phyloP scores from a whole-genome alignment of 2,888 invertebrate species.

The Isoperla grammatica region DNA sequence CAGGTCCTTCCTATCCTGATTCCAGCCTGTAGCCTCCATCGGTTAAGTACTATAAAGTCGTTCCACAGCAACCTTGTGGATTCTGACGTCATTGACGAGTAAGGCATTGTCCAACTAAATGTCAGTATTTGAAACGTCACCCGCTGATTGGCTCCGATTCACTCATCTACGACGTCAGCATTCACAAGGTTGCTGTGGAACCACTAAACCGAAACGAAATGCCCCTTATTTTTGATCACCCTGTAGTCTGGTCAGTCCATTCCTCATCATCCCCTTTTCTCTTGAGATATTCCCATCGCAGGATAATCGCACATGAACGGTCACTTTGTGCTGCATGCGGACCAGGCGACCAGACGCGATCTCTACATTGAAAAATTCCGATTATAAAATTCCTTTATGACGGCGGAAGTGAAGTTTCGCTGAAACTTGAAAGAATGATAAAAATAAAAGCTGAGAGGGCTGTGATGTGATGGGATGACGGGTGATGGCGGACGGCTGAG shows the following conservation, averaged over 20 bases:
- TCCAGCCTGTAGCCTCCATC: neutral
- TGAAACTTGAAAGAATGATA: constrained; percentile 1
- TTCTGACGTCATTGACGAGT: too few species aligned
- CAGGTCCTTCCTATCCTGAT: neutral
- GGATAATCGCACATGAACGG: constrained; percentile 25
- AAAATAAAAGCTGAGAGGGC: neutral
- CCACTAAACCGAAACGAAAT: too few species aligned
- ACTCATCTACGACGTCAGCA: too few species aligned
- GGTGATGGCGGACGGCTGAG: neutral
- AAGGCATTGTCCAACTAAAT: too few species aligned
- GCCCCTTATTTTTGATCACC: too few species aligned
- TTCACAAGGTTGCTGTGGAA: too few species aligned
- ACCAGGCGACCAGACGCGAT: constrained; percentile 1
- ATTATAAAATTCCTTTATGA: constrained; percentile 25
- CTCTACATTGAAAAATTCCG: constrained; percentile 21
- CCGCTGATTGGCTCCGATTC: too few species aligned
- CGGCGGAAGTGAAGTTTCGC: constrained; percentile 7
- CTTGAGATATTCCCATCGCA: neutral
- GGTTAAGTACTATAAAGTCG: too few species aligned
- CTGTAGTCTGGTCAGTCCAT: too few species aligned
- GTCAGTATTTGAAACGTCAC: too few species aligned
- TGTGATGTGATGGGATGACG: constrained; percentile 5
- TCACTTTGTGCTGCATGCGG: constrained; percentile 23
- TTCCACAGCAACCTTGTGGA: too few species aligned
- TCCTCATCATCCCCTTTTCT: too few species aligned